Evolutionary conservation across 2,113 vertebrate species (phyloP).

Genomic region (Psilopsiagon aurifrons): DNA sequence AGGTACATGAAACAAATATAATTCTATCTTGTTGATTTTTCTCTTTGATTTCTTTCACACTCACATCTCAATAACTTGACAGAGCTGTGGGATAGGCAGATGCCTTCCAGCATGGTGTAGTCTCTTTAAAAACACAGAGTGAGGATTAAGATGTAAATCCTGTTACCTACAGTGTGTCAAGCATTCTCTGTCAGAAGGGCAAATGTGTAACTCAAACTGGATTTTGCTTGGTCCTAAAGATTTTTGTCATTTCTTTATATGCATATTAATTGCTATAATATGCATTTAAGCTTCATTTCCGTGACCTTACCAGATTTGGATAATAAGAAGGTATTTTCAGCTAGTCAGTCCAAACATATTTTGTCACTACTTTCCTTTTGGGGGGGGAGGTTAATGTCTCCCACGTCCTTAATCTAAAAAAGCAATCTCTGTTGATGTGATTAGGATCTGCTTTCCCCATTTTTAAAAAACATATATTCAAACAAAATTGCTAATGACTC

Average conservation of each 20-base stretch:
- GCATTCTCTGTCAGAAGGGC: constrained; percentile 33
- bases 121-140: constrained; percentile 16
- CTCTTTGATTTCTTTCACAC: neutral
- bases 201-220: constrained; percentile 9
- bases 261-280: neutral
- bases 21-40: neutral
- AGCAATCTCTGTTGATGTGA: neutral
- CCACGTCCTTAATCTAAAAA: neutral
- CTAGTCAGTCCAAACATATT: neutral
- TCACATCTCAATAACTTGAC: neutral
- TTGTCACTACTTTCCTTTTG: neutral
- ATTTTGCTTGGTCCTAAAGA: neutral
- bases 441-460: neutral
- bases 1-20: neutral
- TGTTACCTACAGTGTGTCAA: constrained; percentile 10
- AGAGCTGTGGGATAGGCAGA: neutral
- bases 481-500: neutral
- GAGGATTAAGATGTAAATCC: constrained; percentile 54
- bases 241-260: neutral
- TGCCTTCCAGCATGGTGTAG: neutral
- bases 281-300: neutral
- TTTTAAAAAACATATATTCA: neutral
- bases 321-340: neutral
- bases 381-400: neutral
- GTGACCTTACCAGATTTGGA: neutral